Evolutionary conservation across 2,888 invertebrate genomes (phyloP).

Genomic region (Periphyllus acericola): DNA sequence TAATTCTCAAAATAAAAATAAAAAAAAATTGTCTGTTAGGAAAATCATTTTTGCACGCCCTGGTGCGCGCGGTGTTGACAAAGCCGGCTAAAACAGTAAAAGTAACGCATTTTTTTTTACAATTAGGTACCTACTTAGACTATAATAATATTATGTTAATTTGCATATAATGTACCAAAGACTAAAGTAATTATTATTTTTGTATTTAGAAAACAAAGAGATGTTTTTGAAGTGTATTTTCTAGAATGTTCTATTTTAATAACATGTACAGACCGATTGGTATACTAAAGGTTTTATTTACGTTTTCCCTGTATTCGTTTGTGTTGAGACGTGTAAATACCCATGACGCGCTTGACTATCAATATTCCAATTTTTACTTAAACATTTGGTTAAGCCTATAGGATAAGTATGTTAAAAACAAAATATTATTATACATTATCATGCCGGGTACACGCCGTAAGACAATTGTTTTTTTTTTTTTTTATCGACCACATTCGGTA

Average conservation of each 20-base stretch:
- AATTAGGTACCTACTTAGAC: not conserved
- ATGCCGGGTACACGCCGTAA: not conserved
- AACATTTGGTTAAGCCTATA: no score
- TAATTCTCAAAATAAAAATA: no score
- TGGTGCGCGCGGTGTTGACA: no score
- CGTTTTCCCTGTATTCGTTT: not conserved
- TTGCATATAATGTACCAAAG: not conserved
- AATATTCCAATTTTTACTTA: not conserved
- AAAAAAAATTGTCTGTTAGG: no score
- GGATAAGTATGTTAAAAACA: not conserved
- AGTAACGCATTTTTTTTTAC: not conserved
- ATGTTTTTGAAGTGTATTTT: not conserved
- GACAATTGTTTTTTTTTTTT: no score
- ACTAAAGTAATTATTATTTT: not conserved
- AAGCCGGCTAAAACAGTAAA: no score
- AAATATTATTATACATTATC: not conserved
- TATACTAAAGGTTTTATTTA: not conserved
- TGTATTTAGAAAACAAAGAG: not conserved
- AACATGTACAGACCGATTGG: not conserved
- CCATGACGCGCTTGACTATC: not conserved
- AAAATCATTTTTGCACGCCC: no score
- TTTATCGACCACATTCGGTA: no score
- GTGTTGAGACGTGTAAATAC: not conserved
- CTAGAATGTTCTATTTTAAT: not conserved
- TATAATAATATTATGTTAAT: not conserved